Evolutionary conservation across 2,797 vertebrate species (phyloP), one percentile per base, ranked within the genome.

Genomic region (Diplodus sargus): DNA sequence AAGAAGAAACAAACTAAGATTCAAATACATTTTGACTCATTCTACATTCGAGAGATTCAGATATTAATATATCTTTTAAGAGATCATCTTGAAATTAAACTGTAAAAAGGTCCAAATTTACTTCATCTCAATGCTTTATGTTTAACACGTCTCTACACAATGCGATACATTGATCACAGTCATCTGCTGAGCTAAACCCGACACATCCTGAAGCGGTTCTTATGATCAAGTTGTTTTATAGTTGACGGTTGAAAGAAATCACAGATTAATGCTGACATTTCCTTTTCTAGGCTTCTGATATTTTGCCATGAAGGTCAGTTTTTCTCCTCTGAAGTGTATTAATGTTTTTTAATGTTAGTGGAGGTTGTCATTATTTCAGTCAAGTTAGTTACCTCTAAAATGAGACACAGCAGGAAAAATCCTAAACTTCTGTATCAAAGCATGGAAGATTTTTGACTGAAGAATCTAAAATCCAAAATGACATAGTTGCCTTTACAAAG

Each of bases 1-100:
- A 84, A 25, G 73, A 67, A 82, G 17, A 73, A 20, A 53, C n/a
- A 39, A 4, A 28, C 13, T 48, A 18, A 3, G 23, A 7, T 22
- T 47, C 2, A 1, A 17, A 52, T 17, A 22, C 28, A 28, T 51
- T 49, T 22, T 12, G 4, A 25, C 5, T 39, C 39, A 39, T 11
- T 10, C 39, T 39, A 11, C 39, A 39, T 39, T 39, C 10, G 39
- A 8, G 23, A 39, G 11, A 18, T 51, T 39, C 39, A 18, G 34
- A 54, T 25, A 15, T 20, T 39, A 10, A 17, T 53, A 16, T 9
- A 12, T 58, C 16, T 22, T 23, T n/a, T 57, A 61, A 17, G 3
- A 22, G 10, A 11, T 74, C 17, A 52, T 30, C 25, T 17, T 28
- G 11, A 56, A 16, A 58, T n/a, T 42, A 16, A 23, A 30, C 8